Evolutionary conservation across 2,797 vertebrate species (phyloP).

Genomic region (Takifugu rubripes): DNA sequence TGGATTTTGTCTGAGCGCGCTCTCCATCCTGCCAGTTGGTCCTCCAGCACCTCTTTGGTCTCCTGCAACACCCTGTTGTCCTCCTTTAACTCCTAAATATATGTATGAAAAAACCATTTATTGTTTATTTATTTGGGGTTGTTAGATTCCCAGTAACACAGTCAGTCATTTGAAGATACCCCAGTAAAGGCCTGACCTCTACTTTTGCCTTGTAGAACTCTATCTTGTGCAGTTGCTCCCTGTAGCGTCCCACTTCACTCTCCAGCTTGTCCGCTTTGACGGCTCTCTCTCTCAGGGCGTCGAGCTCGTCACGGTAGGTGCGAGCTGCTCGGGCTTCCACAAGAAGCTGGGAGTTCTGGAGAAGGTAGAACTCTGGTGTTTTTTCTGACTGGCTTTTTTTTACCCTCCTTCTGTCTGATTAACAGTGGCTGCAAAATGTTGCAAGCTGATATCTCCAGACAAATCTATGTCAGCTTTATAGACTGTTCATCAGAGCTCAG

Average conservation of each 20-base stretch:
- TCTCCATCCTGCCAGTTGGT: conserved; percentile 86
- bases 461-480: conserved; percentile 29
- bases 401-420: too few relatives aligned
- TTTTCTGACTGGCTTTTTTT: not conserved
- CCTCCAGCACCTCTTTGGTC: conserved; percentile 92
- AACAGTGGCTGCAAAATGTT: not conserved
- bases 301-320: conserved; percentile 88
- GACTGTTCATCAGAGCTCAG: conserved; percentile 21
- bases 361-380: not conserved
- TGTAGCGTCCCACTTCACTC: conserved; percentile 88
- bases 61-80: conserved; percentile 92
- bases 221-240: conserved; percentile 89
- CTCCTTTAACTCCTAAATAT: conserved; percentile 86
- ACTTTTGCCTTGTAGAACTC: conserved; percentile 93
- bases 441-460: conserved; percentile 13
- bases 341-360: conserved; percentile 85
- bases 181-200: conserved; percentile 73
- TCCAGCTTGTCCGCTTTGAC: conserved; percentile 91
- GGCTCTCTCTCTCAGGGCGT: conserved; percentile 87
- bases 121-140: not conserved
- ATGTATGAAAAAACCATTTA: not conserved
- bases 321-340: conserved; percentile 87
- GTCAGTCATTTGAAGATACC: too few relatives aligned
- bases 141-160: not conserved
- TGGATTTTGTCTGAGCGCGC: conserved; percentile 89